Conservation (phyloP, 2,113 vertebrate genomes). For the Dolichotis patagonum region DNA sequence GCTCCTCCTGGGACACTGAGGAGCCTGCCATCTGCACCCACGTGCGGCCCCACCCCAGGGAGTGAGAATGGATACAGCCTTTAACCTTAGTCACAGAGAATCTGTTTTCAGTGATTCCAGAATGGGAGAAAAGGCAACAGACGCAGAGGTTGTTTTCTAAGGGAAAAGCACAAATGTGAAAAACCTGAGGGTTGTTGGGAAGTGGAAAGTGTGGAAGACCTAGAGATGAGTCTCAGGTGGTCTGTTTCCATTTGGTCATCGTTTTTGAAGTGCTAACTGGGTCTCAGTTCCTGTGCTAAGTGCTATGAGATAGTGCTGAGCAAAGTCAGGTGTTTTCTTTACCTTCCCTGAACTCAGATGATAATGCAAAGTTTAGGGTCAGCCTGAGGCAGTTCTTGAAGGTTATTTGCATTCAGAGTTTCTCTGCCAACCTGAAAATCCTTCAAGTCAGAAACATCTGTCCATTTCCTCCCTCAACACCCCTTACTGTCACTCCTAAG, state of each 20-base stretch:
- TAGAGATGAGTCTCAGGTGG: neutral
- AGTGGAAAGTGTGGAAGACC: neutral
- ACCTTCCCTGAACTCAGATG: neutral
- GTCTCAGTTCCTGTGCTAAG: neutral
- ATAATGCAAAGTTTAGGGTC: neutral
- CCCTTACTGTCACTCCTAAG: neutral
- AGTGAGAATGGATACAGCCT: neutral
- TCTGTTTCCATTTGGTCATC: neutral
- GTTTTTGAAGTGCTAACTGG: neutral
- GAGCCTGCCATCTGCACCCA: neutral
- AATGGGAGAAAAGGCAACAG: neutral
- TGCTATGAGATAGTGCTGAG: neutral
- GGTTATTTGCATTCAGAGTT: neutral
- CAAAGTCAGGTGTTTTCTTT: conserved; percentile 12
- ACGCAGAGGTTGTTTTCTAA: neutral
- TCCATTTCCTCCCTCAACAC: neutral
- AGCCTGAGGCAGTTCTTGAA: conserved; percentile 15
- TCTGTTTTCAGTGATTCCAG: neutral
- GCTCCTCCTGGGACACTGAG: fast-evolving
- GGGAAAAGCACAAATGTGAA: neutral
- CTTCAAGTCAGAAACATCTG: conserved; percentile 9
- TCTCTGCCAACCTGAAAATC: conserved; percentile 31
- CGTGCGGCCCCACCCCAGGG: too few relatives aligned
- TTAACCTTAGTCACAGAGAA: neutral
- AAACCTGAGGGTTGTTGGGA: neutral